Evolutionary conservation across 2,888 invertebrate genomes (phyloP).

Genomic region (Dromius quadrimaculatus): DNA sequence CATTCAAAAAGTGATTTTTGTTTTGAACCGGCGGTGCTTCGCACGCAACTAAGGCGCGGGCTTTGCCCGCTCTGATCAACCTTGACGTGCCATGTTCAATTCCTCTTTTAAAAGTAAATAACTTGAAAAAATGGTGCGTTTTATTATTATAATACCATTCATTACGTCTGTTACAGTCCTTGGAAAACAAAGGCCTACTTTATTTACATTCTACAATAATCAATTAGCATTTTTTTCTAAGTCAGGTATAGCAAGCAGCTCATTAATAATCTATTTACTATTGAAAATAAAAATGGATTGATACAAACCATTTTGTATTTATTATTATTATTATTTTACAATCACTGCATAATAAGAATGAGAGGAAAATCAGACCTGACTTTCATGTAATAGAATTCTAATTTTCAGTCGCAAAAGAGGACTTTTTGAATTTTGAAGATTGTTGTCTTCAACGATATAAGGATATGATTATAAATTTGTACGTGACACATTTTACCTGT

Average conservation of each 20-base stretch:
- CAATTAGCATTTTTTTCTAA: background rate
- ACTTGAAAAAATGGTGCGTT: background rate
- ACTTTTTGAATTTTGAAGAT: too few species aligned
- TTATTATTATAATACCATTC: too few species aligned
- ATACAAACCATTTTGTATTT: background rate
- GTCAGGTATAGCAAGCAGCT: background rate
- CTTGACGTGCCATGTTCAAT: too few species aligned
- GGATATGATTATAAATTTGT: too few species aligned
- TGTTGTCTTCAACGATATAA: too few species aligned
- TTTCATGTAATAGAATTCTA: slow-evolving; percentile 27
- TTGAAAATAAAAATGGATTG: background rate
- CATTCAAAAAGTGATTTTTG: too few species aligned
- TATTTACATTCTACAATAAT: slow-evolving; percentile 12
- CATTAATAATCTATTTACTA: slow-evolving; percentile 34
- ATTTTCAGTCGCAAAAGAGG: slow-evolving; percentile 7
- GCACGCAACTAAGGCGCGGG: too few species aligned
- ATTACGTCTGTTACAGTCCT: background rate
- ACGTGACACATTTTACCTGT: too few species aligned
- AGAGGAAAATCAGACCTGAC: background rate
- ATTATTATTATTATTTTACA: slow-evolving; percentile 35
- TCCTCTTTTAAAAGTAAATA: too few species aligned
- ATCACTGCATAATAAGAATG: slow-evolving; percentile 11
- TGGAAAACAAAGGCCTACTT: slow-evolving; percentile 9
- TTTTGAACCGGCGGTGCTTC: too few species aligned
- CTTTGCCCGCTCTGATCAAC: too few species aligned